These are phyloP conservation scores for Uropsilus gracilis DNA, from an alignment of 2,113 vertebrate species.

Conservation along the genomic window DNA sequence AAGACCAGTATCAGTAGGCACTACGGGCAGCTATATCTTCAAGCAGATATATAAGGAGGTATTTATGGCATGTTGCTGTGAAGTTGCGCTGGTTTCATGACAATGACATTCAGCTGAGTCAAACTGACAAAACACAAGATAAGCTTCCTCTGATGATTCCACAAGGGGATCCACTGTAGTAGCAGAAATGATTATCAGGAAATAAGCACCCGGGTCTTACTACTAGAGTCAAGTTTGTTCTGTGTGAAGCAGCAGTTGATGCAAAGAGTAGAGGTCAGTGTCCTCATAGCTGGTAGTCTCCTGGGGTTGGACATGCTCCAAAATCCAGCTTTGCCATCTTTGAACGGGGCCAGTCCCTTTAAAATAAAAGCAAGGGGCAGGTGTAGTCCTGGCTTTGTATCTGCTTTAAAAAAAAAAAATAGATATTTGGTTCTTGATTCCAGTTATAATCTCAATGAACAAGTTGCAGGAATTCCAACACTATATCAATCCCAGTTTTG, in stretches of 20 bases:
- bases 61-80: not conserved
- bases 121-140: not conserved
- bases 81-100: not conserved
- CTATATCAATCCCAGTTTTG: not conserved
- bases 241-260: not conserved
- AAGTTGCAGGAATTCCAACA: not conserved
- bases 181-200: not conserved
- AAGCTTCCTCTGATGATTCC: not conserved
- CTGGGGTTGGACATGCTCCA: not conserved
- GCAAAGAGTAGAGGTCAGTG: fast-evolving
- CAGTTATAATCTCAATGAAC: not conserved
- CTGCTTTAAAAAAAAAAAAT: too few relatives aligned
- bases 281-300: fast-evolving
- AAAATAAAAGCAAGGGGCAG: not conserved
- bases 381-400: too few relatives aligned
- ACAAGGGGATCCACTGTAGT: not conserved
- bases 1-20: not conserved
- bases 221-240: not conserved
- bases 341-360: fast-evolving
- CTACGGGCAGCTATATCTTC: not conserved
- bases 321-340: fast-evolving
- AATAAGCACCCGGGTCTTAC: not conserved
- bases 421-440: not conserved
- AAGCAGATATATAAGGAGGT: not conserved
- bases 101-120: not conserved